These are phyloP conservation scores for Cephus sareptanus DNA, from an alignment of 2,888 invertebrate genomes.

Conservation along the genomic window DNA sequence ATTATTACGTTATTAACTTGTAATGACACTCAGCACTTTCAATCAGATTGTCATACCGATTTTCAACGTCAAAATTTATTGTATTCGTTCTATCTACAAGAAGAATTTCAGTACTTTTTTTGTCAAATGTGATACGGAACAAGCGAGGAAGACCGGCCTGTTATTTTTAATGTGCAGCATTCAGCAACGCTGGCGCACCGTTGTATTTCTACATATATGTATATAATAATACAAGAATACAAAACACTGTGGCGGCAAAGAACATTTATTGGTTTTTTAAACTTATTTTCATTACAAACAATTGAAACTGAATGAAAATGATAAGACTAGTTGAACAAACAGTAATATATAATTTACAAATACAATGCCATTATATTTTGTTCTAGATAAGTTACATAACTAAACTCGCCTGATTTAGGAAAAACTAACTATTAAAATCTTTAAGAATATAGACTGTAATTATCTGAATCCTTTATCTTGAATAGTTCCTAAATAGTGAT, in stretches of 20 bases:
- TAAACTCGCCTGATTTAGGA: not conserved
- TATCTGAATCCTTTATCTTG: not conserved
- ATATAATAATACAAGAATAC: not conserved
- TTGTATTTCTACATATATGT: not conserved
- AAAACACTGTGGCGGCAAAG: not conserved
- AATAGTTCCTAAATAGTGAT: not conserved
- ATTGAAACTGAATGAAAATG: not conserved
- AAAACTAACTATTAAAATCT: not conserved
- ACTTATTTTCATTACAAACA: not conserved
- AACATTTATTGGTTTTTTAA: not conserved
- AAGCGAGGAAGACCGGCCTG: not conserved
- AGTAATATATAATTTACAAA: not conserved
- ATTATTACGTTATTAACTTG: conserved; percentile 42
- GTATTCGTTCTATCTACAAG: not conserved
- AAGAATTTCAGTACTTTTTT: not conserved
- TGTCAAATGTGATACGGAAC: not conserved
- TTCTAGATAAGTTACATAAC: not conserved
- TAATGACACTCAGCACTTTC: not conserved
- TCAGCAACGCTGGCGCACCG: not conserved
- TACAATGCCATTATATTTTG: not conserved
- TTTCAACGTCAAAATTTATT: not conserved
- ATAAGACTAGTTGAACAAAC: not conserved
- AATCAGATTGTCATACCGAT: not conserved
- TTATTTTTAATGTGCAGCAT: not conserved
- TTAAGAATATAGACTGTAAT: not conserved